A percentile compares a stretch with the other conserved stretches of the same genome.
Evolutionary conservation across 2,888 invertebrate species (phyloP).

Genomic region (Oscheius sp.): DNA sequence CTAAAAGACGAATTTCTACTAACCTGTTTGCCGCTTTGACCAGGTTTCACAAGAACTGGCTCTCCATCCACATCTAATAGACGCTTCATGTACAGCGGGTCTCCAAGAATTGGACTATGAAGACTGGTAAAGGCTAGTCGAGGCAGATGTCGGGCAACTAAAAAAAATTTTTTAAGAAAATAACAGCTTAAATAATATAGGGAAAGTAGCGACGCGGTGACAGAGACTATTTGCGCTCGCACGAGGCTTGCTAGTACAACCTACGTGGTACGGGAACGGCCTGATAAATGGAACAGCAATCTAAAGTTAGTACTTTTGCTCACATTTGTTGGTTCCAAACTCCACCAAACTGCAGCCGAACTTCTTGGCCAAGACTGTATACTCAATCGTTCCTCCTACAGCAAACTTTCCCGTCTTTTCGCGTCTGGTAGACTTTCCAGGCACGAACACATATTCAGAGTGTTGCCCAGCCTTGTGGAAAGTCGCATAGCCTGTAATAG

Average conservation of each 20-base stretch:
- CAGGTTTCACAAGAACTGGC: conserved; percentile 33
- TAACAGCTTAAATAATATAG: not conserved
- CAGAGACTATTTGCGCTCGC: no score
- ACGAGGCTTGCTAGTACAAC: no score
- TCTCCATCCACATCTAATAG: conserved; percentile 44
- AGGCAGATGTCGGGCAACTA: conserved; percentile 60
- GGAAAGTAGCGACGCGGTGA: no score
- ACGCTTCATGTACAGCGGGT: conserved; percentile 56
- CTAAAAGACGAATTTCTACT: not conserved
- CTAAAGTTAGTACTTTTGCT: not conserved
- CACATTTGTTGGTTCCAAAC: conserved; percentile 52
- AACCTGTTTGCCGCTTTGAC: conserved; percentile 36
- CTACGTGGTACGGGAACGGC: no score
- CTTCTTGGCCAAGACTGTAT: conserved; percentile 45
- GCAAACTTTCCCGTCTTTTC: conserved; percentile 58
- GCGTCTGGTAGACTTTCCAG: conserved; percentile 44
- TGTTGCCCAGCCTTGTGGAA: conserved; percentile 45
- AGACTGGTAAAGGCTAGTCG: conserved; percentile 56
- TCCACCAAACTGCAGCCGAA: conserved; percentile 53
- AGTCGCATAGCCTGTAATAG: conserved; percentile 50
- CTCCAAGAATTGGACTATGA: conserved; percentile 54
- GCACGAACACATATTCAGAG: conserved; percentile 56
- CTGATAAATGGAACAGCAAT: no score
- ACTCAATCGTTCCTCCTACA: conserved; percentile 52
- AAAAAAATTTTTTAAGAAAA: conserved; percentile 17